phyloP scores from a whole-genome alignment of 2,888 invertebrate genomes.

The Halictus ligatus region DNA sequence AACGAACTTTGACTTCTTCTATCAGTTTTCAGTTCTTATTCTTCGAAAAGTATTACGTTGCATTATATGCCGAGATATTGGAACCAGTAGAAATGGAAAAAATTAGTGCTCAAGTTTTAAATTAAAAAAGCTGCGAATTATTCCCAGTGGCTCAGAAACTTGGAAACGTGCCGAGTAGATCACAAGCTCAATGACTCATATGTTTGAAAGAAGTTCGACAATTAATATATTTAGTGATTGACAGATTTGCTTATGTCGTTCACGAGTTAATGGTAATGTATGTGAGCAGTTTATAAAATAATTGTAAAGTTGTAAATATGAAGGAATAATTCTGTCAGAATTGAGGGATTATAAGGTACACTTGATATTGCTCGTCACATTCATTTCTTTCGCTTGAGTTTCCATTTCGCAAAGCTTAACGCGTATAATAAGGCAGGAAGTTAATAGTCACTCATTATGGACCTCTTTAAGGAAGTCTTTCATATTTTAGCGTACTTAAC shows the following conservation, averaged over 20 bases:
- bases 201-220: not conserved
- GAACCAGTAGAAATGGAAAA: not conserved
- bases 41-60: not conserved
- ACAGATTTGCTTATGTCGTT: no score
- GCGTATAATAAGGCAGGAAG: not conserved
- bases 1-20: not conserved
- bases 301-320: not conserved
- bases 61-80: not conserved
- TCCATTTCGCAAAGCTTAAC: not conserved
- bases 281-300: not conserved
- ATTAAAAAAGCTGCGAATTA: not conserved
- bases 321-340: not conserved
- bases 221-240: no score
- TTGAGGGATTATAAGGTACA: not conserved
- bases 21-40: not conserved
- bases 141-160: no score
- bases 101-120: not conserved
- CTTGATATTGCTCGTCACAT: no score
- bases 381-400: not conserved
- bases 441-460: slow-evolving; percentile 9
- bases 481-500: slow-evolving; percentile 14
- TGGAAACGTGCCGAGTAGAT: not conserved
- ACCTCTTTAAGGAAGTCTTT: not conserved
- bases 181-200: not conserved
- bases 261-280: not conserved